Conservation (phyloP, 2,888 invertebrate species). For the Torymus aiolomorphi region DNA sequence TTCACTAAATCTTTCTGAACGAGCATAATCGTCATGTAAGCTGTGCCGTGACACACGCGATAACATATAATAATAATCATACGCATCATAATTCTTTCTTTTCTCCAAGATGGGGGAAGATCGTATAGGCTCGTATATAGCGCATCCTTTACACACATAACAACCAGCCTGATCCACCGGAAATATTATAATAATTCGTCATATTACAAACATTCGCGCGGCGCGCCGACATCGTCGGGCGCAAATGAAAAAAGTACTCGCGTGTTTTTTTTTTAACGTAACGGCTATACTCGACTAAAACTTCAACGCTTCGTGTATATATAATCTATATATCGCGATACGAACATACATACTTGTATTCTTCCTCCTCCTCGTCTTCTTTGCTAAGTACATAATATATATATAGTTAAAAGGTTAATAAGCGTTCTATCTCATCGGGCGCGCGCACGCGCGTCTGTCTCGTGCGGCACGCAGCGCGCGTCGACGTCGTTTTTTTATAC, state of each 20-base stretch:
- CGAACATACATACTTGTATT: constrained; percentile 24
- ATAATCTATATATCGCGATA: constrained; percentile 34
- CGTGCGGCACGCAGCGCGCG: not conserved
- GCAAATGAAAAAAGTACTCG: constrained; percentile 27
- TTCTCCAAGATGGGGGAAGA: too few species aligned
- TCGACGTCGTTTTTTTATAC: constrained; percentile 4
- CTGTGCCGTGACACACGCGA: too few species aligned
- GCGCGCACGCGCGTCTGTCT: not conserved
- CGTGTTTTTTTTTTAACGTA: not conserved
- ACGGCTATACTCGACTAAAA: constrained; percentile 48
- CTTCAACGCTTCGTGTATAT: constrained; percentile 27
- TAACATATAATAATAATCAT: too few species aligned
- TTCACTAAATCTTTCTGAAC: too few species aligned
- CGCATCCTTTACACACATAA: too few species aligned
- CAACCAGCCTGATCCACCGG: too few species aligned
- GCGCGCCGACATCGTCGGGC: not conserved
- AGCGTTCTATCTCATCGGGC: constrained; percentile 40
- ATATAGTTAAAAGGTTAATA: constrained; percentile 49
- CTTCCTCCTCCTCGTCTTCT: not conserved
- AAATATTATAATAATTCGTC: too few species aligned
- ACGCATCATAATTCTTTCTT: too few species aligned
- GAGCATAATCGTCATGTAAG: too few species aligned
- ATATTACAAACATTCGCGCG: too few species aligned
- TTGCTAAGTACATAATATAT: constrained; percentile 38
- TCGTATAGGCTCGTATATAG: too few species aligned